phyloP scores from a whole-genome alignment of 1,140 invertebrate genomes.

The Drosophila burlai region DNA sequence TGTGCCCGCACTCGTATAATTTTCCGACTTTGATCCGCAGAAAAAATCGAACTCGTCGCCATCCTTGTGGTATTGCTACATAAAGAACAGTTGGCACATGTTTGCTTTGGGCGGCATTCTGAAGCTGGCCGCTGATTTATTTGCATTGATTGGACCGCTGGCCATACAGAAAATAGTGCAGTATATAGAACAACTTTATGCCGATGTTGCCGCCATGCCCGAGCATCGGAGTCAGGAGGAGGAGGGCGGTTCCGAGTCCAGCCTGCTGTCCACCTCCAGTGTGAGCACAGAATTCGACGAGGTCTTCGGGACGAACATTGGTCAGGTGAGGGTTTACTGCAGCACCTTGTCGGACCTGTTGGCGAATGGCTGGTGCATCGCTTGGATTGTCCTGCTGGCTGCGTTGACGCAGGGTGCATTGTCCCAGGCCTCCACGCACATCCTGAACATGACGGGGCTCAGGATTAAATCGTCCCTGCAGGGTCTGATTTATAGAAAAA shows the following conservation, averaged over 20 bases:
- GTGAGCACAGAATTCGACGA: conserved; percentile 48
- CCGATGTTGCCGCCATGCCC: conserved; percentile 14
- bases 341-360: conserved; percentile 88
- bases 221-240: neutral
- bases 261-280: conserved; percentile 38
- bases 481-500: conserved; percentile 86
- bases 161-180: conserved; percentile 91
- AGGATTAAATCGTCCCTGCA: conserved; percentile 92
- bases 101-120: conserved; percentile 90
- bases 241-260: neutral
- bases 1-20: neutral
- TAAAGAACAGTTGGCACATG: conserved; percentile 89
- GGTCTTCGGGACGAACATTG: conserved; percentile 45
- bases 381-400: conserved; percentile 90
- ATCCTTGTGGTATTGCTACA: conserved; percentile 89
- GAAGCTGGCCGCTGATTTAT: conserved; percentile 91
- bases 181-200: conserved; percentile 86
- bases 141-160: conserved; percentile 91
- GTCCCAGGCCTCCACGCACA: conserved; percentile 93
- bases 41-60: conserved; percentile 76
- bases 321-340: conserved; percentile 82
- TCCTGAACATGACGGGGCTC: conserved; percentile 93
- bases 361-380: conserved; percentile 92
- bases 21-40: conserved; percentile 40
- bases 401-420: conserved; percentile 91